Evolutionary conservation across 2,113 vertebrate species (phyloP), one percentile per base, ranked within the genome.

Genomic region (Apteryx mantelli): DNA sequence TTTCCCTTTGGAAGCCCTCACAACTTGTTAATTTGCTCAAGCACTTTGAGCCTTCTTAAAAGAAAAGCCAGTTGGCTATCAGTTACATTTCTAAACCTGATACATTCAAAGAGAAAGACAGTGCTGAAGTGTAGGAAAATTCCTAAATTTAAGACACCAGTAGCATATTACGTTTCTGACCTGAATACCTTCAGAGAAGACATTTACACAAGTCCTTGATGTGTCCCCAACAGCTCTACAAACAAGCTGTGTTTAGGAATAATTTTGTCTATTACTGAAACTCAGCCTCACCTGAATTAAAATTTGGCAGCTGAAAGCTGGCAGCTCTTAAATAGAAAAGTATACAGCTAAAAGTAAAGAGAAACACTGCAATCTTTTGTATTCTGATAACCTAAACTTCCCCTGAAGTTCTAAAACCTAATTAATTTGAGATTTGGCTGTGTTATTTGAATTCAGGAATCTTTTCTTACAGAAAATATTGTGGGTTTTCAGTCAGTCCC

Each of bases 61-160:
- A 95, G 65, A 95, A 94, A 96, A 92, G 70, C 28, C 81, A 87
- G 25, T 76, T 93, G 81, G 74, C 93, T 93, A 96, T 96, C 89
- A 87, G 63, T 82, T 6, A 1, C 34, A 74, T 89, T 95, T 89
- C 69, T 84, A 93, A 56, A 85, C 24, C 38, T 63, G 86, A 82
- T 71, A 80, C 53, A 74, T 50, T 42, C 50, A 50, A 63, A 79
- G 76, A 84, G 38, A 89, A 50, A 89, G 20, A 36, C 42, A 28
- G 36, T 66, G 50, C 66, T 85, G 66, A 93, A 89, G 10, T 5
- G 18, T 63, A 82, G 64, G 88, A 84, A 92, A 97, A 94, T 73
- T 88, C 83, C 95, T 87, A 56, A 81, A 82, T 89, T 91, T 89
- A 91, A 84, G 80, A 88, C 52, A 86, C 13, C 25, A 46, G n/a